Evolutionary conservation across 1,140 invertebrate species (phyloP), one percentile per base, ranked within the genome.

Genomic region (Melanaphis sacchari): DNA sequence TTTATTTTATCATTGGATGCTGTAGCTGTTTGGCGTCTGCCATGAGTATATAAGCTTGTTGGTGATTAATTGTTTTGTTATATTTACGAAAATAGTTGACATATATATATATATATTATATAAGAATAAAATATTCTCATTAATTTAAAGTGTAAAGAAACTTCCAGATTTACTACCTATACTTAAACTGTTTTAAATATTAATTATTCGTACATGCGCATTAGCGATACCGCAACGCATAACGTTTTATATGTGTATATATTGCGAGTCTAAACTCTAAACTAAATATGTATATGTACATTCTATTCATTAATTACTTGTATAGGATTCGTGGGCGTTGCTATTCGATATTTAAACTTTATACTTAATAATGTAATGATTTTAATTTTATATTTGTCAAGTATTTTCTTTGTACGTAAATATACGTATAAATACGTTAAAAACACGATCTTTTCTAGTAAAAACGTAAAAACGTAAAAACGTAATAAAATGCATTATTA

Each of bases 11-110:
- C 31, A 26, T n/a, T 66, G 59, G 59, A 4, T 15, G 59, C 31
- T 46, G 41, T 11, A 40, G 24, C 4, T 49, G 85, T 88, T 88
- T 31, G 26, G 85, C 41, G 24, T 36, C 26, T 4, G 22, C 38
- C 46, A n/a, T 21, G 38, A 89, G 9, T 85, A 2, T 49, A 52
- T 52, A 52, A 52, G 87, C 18, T 89, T 22, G 31, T 89, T 36
- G n/a, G 87, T 89, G 46, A 89, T 89, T 89, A 89, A 89, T 89
- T 52, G 46, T 89, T 89, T 36, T 89, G 4, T 88, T 88, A 49
- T 88, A 54, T 31, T 4, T 88, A 52, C 26, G 22, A 52, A 38
- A 89, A 18, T n/a, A 54, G 87, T 31, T 89, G 87, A 89, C 46
- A 46, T 52, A 38, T 52, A 52, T 49, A 59, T 31, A 49, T 89